Base-by-base conservation (phyloP, 2,797 vertebrate genomes). In the Ctenopoma kingsleyae region DNA sequence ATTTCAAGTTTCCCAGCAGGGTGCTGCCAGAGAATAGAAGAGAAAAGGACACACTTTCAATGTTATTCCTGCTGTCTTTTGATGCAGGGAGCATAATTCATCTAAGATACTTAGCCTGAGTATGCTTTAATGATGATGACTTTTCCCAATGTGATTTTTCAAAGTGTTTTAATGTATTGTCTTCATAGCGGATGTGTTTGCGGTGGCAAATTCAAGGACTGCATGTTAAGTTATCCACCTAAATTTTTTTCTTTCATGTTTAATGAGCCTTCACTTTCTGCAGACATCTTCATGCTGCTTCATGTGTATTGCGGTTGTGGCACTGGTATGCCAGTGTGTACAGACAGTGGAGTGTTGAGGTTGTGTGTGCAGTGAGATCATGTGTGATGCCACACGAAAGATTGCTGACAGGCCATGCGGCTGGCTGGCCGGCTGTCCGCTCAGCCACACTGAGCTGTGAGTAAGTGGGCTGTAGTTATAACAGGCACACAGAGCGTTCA, bases 1-100 rank as follows among this genome's bases (percentile, higher is more conserved):
- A 94, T 94, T 92, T 93, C 80, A 89, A 92, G 90, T 87, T 91
- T 92, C 92, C 91, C 94, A 95, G 93, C 91, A 94, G 93, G 93
- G 90, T 86, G 90, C 89, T 89, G 82, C 81, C 72, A 74, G 80
- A 81, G 85, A 90, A 89, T 49, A 83, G 69, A 87, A 82, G 72
- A 85, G 85, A 84, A 86, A 85, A 93, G 83, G 89, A 90, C 89
- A 92, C 87, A 84, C 87, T 91, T 83, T 91, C 91, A 89, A 82
- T 94, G 92, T 92, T 93, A 92, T 92, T 90, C 88, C 86, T 89
- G 79, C 89, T 80, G 84, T 88, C 84, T 91, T 88, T 90, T 87
- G 86, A 91, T 89, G 89, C 84, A 79, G 75, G 74, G 76, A 86
- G 78, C 87, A 89, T 92, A 93, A 91, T 90, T 91, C 85, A 90